A percentile compares a stretch with the other conserved stretches of the same genome.
Evolutionary conservation across 2,888 invertebrate genomes (phyloP).

Genomic region (Drosophila pegasa): DNA sequence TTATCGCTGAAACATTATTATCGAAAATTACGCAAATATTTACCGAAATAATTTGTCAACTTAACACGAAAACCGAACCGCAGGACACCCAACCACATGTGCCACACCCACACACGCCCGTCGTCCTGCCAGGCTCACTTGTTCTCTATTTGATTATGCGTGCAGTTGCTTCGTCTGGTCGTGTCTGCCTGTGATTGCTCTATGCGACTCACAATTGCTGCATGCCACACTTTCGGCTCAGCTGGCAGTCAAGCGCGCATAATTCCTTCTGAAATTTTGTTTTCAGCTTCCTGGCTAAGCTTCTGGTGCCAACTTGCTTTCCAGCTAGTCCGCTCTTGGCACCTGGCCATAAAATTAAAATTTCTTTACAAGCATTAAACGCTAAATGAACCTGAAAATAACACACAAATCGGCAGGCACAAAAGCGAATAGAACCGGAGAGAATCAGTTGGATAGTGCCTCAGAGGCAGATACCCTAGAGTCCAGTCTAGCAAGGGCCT

Average conservation of each 20-base stretch:
- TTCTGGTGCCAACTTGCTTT: constrained; percentile 20
- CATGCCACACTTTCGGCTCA: constrained; percentile 14
- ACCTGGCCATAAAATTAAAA: constrained; percentile 79
- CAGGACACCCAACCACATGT: constrained; percentile 29
- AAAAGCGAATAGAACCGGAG: constrained; percentile 6
- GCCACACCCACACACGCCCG: neutral
- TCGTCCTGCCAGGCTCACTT: constrained; percentile 9
- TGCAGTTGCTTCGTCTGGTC: constrained; percentile 34
- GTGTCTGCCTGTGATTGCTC: neutral
- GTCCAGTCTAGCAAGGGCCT: rapidly evolving
- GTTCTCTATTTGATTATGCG: constrained; percentile 53
- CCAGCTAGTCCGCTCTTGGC: constrained; percentile 50
- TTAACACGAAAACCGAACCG: constrained; percentile 68
- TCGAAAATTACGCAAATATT: constrained; percentile 76
- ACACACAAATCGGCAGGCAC: constrained; percentile 73
- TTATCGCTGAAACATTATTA: constrained; percentile 61
- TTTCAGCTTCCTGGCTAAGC: constrained; percentile 51
- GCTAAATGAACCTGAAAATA: constrained; percentile 83
- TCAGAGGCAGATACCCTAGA: neutral
- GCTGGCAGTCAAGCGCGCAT: constrained; percentile 56
- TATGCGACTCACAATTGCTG: constrained; percentile 23
- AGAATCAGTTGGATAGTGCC: neutral
- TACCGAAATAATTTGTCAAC: constrained; percentile 80
- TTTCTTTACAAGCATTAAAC: constrained; percentile 81
- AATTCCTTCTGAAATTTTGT: constrained; percentile 71